Evolutionary conservation across 2,888 invertebrate species (phyloP).

Genomic region (Cantharis flavilabris): DNA sequence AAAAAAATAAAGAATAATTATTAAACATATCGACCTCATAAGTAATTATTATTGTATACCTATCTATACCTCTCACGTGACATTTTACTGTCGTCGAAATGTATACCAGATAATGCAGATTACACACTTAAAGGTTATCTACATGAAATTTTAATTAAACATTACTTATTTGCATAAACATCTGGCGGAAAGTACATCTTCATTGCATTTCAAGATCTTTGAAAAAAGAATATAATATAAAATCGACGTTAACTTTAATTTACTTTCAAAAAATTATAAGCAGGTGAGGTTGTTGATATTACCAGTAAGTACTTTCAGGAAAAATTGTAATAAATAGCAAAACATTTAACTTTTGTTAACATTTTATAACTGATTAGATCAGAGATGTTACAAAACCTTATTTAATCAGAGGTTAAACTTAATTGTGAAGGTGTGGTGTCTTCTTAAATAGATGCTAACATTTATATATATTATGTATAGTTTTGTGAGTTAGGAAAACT

Average conservation of each 20-base stretch:
- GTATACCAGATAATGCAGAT: neutral
- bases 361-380: slow-evolving; percentile 1
- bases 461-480: neutral
- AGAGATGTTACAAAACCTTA: neutral
- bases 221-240: neutral
- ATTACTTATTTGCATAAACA: neutral
- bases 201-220: neutral
- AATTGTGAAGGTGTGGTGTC: neutral
- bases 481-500: neutral
- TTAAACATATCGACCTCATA: neutral
- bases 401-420: slow-evolving; percentile 4
- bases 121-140: neutral
- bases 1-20: no score
- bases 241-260: neutral
- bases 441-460: neutral
- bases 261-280: neutral
- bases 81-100: neutral
- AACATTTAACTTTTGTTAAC: neutral
- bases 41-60: neutral
- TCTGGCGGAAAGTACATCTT: neutral
- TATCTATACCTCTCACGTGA: neutral
- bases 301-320: neutral
- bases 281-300: neutral
- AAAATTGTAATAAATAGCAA: neutral
- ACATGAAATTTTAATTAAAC: neutral